phyloP scores from a whole-genome alignment of 2,113 vertebrate genomes.

The Hemiscyllium ocellatum region DNA sequence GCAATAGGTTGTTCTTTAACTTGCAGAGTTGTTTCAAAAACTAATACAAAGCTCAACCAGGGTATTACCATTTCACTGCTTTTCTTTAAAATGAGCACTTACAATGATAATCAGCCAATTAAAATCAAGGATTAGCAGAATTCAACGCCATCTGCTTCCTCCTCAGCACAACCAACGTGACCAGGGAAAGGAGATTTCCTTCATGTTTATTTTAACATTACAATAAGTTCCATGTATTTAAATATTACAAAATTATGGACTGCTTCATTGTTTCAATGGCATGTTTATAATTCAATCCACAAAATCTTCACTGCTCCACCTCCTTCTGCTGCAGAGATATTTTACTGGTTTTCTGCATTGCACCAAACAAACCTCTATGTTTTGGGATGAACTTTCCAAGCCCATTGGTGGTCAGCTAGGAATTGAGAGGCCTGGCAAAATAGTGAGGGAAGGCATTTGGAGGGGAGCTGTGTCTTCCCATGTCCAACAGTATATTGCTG shows the following conservation, averaged over 20 bases:
- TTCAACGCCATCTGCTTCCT: neutral
- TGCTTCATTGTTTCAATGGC: neutral
- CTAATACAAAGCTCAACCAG: neutral
- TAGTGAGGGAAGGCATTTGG: no score
- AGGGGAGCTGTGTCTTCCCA: neutral
- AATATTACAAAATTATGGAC: neutral
- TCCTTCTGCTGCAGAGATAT: neutral
- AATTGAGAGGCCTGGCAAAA: no score
- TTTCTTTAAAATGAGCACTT: neutral
- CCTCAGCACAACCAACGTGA: neutral
- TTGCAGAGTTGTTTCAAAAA: neutral
- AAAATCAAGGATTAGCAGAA: neutral
- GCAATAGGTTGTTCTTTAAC: neutral
- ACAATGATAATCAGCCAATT: neutral
- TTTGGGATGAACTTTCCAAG: neutral
- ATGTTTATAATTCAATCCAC: neutral
- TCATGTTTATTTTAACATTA: neutral
- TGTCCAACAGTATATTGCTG: neutral
- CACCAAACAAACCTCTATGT: neutral
- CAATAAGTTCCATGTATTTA: neutral
- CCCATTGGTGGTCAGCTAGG: neutral
- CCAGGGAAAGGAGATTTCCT: neutral
- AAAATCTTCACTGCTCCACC: neutral
- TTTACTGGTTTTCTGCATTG: neutral
- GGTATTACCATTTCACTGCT: neutral